Evolutionary conservation across 2,113 vertebrate genomes (phyloP).

Genomic region (Tragelaphus scriptus): DNA sequence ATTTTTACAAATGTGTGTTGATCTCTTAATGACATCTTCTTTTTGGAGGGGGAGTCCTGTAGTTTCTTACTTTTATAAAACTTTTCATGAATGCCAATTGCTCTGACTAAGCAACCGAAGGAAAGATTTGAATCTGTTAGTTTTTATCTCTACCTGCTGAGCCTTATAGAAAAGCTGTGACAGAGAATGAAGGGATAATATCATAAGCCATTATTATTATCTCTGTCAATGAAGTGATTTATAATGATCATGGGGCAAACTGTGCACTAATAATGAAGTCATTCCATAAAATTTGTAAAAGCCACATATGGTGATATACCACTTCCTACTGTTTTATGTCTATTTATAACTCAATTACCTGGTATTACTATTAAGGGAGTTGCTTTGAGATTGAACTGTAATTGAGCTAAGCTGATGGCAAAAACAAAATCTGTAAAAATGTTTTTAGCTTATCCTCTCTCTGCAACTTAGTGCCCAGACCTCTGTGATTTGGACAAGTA

Average conservation of each 20-base stretch:
- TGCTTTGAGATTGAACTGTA: constrained; percentile 54
- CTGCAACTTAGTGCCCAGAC: not conserved
- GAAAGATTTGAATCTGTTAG: not conserved
- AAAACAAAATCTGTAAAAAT: not conserved
- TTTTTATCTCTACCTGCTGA: constrained; percentile 27
- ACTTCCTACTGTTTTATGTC: not conserved
- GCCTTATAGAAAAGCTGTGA: not conserved
- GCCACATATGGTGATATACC: not conserved
- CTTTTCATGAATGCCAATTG: not conserved
- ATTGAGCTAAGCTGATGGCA: not conserved
- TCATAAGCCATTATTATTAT: constrained; percentile 38
- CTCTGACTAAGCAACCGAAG: not conserved
- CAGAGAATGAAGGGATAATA: constrained; percentile 33
- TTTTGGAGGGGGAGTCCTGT: not conserved
- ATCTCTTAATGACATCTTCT: not conserved
- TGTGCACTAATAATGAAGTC: constrained; percentile 23
- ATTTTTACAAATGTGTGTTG: not conserved
- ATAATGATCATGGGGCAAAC: constrained; percentile 42
- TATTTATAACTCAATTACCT: constrained; percentile 61
- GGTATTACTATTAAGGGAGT: constrained; percentile 26
- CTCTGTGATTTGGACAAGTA: not conserved
- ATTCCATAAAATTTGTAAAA: constrained; percentile 14
- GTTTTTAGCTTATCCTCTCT: not conserved
- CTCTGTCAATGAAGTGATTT: constrained; percentile 61
- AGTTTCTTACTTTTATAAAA: constrained; percentile 32